These are phyloP conservation scores for Triplophysa bombifrons DNA, from an alignment of 2,797 vertebrate genomes.

Conservation along the genomic window DNA sequence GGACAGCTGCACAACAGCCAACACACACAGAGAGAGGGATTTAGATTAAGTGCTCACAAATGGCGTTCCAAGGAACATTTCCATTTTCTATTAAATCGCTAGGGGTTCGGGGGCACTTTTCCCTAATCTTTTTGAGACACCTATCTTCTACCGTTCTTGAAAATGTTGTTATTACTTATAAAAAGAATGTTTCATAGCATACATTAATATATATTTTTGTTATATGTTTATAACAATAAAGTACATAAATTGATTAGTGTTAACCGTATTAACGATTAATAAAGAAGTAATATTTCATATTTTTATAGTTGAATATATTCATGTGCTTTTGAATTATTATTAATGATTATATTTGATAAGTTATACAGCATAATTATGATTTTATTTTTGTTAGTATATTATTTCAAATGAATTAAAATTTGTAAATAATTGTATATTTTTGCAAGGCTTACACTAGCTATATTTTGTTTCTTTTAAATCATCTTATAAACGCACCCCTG, in stretches of 20 bases:
- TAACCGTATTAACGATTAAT: background rate
- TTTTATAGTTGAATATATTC: background rate
- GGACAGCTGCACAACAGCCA: constrained; percentile 47
- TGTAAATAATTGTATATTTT: background rate
- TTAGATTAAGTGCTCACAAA: constrained; percentile 41
- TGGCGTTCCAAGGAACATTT: constrained; percentile 22
- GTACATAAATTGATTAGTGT: background rate
- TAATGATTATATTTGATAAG: too few relatives aligned
- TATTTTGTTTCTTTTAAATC: constrained; percentile 28
- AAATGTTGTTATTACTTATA: background rate
- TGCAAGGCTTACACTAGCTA: background rate
- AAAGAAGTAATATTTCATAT: background rate
- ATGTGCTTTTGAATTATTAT: background rate
- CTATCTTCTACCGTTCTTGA: background rate
- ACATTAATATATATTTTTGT: background rate
- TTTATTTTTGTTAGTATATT: too few relatives aligned
- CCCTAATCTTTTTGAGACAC: background rate
- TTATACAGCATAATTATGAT: too few relatives aligned
- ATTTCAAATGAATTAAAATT: background rate
- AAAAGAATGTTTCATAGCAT: background rate
- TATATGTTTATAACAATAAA: background rate
- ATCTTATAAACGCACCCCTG: constrained; percentile 35
- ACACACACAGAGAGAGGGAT: constrained; percentile 25
- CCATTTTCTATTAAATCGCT: background rate
- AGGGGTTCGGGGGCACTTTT: background rate